phyloP scores from a whole-genome alignment of 1,140 invertebrate genomes.

The Drosophila insularis region DNA sequence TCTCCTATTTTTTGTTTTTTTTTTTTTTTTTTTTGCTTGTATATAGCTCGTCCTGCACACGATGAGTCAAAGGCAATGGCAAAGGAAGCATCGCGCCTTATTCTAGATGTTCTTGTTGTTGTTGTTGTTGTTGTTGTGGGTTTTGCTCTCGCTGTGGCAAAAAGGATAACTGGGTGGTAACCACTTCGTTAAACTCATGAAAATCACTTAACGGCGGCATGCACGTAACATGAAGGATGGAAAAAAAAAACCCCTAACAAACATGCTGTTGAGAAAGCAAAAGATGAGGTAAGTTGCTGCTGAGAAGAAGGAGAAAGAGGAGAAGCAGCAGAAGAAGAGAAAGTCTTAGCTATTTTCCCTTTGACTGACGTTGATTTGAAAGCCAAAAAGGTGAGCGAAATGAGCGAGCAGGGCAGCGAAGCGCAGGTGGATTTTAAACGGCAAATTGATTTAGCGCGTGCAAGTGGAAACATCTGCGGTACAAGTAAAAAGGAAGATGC shows the following conservation, averaged over 20 bases:
- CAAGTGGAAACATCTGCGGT: slow-evolving; percentile 70
- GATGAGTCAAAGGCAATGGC: slow-evolving; percentile 43
- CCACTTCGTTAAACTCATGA: slow-evolving; percentile 78
- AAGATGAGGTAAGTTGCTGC: background rate
- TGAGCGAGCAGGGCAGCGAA: slow-evolving; percentile 13
- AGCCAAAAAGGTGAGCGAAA: slow-evolving; percentile 61
- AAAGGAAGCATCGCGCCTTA: slow-evolving; percentile 15
- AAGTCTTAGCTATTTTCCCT: slow-evolving; percentile 53
- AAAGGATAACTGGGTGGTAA: slow-evolving; percentile 25
- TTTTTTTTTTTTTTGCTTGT: slow-evolving; percentile 3
- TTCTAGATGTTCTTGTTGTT: slow-evolving; percentile 63
- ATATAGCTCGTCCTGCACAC: slow-evolving; percentile 1
- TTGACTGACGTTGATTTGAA: slow-evolving; percentile 62
- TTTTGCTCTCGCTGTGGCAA: background rate
- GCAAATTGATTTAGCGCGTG: slow-evolving; percentile 79
- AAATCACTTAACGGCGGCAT: slow-evolving; percentile 75
- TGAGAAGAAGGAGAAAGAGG: background rate
- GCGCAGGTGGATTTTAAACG: slow-evolving; percentile 65
- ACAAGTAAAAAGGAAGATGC: background rate
- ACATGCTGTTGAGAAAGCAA: background rate
- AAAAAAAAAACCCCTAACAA: background rate
- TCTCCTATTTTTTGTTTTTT: slow-evolving; percentile 15
- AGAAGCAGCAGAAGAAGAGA: background rate
- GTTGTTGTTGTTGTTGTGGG: slow-evolving; percentile 55
- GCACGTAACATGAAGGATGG: slow-evolving; percentile 30